Percentiles rank a stretch among this genome's conserved stretches.
Evolutionary conservation across 2,113 vertebrate genomes (phyloP).

Genomic region (Perca fluviatilis): DNA sequence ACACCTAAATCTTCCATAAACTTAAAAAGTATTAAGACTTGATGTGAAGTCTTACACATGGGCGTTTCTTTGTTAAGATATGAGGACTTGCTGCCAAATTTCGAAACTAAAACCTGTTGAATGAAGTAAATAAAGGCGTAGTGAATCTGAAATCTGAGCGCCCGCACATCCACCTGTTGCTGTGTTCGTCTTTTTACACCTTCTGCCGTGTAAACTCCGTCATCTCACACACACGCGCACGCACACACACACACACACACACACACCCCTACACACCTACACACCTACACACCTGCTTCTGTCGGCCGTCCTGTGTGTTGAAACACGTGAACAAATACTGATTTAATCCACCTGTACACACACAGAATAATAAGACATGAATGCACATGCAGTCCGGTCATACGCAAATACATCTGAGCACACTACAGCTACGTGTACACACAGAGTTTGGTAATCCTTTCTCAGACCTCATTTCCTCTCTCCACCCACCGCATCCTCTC

Average conservation of each 20-base stretch:
- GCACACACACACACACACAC: constrained; percentile 30
- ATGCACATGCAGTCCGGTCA: background rate
- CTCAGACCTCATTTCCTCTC: background rate
- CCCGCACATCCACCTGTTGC: background rate
- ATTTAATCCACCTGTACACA: constrained; percentile 31
- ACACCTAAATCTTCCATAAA: too few relatives aligned
- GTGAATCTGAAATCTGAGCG: background rate
- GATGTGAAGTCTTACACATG: too few relatives aligned
- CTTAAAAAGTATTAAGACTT: too few relatives aligned
- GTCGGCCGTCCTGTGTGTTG: constrained; percentile 13
- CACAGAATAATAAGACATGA: background rate
- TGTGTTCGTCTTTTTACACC: background rate
- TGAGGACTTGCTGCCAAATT: background rate
- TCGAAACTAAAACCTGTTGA: background rate
- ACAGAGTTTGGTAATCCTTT: background rate
- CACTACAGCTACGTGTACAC: background rate
- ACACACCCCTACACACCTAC: constrained; percentile 12
- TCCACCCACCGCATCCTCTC: too few relatives aligned
- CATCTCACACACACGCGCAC: constrained; percentile 26
- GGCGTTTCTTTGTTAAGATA: too few relatives aligned
- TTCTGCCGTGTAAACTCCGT: constrained; percentile 10
- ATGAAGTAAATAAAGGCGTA: background rate
- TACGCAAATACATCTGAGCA: constrained; percentile 19
- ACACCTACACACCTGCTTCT: constrained; percentile 35
- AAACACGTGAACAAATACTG: background rate